Evolutionary conservation across 37 sponge, comb jelly and placozoan species (phyloP), one percentile per base, ranked within the genome.

Genomic region (Chondrilla cf. caribensis): DNA sequence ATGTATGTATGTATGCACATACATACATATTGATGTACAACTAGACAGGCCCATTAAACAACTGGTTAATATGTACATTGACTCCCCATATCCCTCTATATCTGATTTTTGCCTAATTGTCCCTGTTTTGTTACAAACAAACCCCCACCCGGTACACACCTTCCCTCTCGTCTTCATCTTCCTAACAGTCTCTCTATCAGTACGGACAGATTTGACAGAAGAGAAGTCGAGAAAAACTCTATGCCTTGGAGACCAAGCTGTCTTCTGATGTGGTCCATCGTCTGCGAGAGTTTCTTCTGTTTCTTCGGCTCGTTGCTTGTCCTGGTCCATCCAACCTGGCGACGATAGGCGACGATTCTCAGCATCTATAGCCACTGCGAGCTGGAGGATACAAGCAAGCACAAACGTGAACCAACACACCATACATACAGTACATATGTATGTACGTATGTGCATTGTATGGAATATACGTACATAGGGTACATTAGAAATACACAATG

Each of bases 141-240:
- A 47, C 51, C 6, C 51, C 6, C 51, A 47, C n/a, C n/a, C n/a
- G n/a, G 72, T 31, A 37, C 76, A 17, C 1, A 73, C 76, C 76
- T 73, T 73, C 6, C 76, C 76, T 6, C 76, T 37, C 24, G 24
- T 39, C 24, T 38, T 73, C 8, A 73, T 73, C 44, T 24, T 73
- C 44, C 76, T 73, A 43, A 73, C 25, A 40, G 44, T 42, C 25
- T 42, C 18, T 2, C 25, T 38, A 24, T 73, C 76, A 39, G 24
- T 37, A 22, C 24, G 36, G n/a, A 73, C 76, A n/a, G 24, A 39
- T 42, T 73, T 73, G 17, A 73, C 76, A 1, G 25, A 17, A 25
- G 76, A 73, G 43, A 73, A 73, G 42, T 73, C 76, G 17, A 73
- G 31, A 24, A 73, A 73, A 6, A 9, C 76, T 14, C 76, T 39